Percentiles rank a stretch among this genome's conserved stretches.
These are phyloP conservation scores for Drosophila birchii DNA, from an alignment of 2,888 invertebrate species.

Conservation along the genomic window DNA sequence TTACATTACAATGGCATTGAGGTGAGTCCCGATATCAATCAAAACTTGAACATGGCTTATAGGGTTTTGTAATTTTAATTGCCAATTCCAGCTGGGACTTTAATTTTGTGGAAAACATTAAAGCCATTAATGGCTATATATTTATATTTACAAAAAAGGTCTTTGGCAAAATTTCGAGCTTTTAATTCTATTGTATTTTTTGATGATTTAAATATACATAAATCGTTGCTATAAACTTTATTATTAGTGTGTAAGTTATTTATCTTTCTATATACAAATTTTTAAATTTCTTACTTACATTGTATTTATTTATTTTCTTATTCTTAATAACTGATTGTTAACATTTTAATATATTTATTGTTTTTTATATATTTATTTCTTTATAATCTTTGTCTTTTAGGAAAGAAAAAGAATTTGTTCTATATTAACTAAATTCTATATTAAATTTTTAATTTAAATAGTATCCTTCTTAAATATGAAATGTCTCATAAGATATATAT, in stretches of 20 bases:
- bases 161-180: too few species aligned
- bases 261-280: too few species aligned
- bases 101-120: neutral
- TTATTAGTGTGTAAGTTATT: neutral
- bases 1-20: slow-evolving; percentile 82
- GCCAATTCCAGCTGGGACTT: neutral
- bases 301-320: too few species aligned
- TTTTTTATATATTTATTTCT: neutral
- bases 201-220: neutral
- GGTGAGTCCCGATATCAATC: slow-evolving; percentile 69
- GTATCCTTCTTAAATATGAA: neutral
- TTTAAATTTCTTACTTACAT: too few species aligned
- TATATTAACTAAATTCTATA: too few species aligned
- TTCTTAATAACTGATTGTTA: too few species aligned
- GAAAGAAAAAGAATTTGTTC: neutral
- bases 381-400: neutral
- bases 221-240: neutral
- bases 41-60: neutral
- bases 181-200: too few species aligned
- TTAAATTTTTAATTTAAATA: neutral
- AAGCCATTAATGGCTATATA: too few species aligned
- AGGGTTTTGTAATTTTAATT: slow-evolving; percentile 7
- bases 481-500: neutral
- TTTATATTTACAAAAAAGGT: neutral
- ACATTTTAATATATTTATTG: too few species aligned